Base-by-base conservation (phyloP, 2,113 vertebrate genomes). In the Mormoops blainvillei region DNA sequence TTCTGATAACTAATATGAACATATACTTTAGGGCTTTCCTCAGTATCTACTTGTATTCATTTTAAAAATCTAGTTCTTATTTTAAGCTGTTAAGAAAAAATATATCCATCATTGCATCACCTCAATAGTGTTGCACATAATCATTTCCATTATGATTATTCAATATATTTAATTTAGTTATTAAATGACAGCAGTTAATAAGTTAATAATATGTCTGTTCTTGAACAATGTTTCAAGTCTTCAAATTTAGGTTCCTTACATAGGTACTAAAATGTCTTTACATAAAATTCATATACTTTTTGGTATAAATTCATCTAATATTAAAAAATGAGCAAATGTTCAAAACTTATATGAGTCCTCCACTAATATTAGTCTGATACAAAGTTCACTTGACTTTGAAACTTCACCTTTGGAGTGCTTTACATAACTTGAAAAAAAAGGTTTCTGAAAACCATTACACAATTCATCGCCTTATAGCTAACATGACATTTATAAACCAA, bases 331-430 rank as follows among this genome's bases (percentile, higher is more conserved):
- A 52, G 13, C 2, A 58, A 88, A 50, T 38, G 0, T n/a, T 94
- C 7, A 80, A 95, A 81, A 82, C 6, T 12, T 65, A n/a, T 58
- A 48, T 61, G 14, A 88, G 54, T 50, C 26, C 19, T 74, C 3
- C 2, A 73, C 16, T 52, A 93, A 63, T 52, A 41, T 71, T 82
- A 43, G 10, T 36, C 19, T 93, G 45, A 63, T 65, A 36, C 52
- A 95, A 97, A 97, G 94, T 97, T 96, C 86, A 90, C 2, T 48
- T 93, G 96, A 97, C 97, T 97, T 97, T 97, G 94, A 96, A 96
- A 96, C 26, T 96, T 96, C 50, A 97, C 68, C 61, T 97, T 80
- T 93, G 16, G 81, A 87, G 11, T 81, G 16, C 10, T 96, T 90
- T 81, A 68, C 56, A 93, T 63, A 38, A 73, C 15, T 87, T 91